Base-by-base conservation (phyloP, 2,797 vertebrate genomes). In the Enteromius trimaculatus region DNA sequence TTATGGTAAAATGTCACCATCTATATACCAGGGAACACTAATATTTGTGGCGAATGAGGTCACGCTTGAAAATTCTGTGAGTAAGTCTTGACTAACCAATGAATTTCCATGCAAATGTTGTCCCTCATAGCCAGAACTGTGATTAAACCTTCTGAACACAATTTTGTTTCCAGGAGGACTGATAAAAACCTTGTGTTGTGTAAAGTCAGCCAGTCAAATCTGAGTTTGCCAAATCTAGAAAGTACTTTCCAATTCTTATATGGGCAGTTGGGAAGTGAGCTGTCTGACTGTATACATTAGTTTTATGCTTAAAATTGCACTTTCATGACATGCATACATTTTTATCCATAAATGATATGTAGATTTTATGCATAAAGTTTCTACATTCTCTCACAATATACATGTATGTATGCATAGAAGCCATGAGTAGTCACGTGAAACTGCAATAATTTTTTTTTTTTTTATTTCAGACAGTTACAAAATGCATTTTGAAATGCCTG, bases 131-230 rank as follows among this genome's bases (percentile, higher is more conserved):
- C 51, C n/a, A 70, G 64, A 75, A 31, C 21, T 37, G 31, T 55
- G 72, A 75, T 37, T 75, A 75, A 75, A 55, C 21, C 31, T 55
- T 75, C 31, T 75, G 72, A 23, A 75, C 31, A 75, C 51, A 75
- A 34, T 53, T 55, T 72, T 55, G 71, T 16, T 75, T 55, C 51
- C 49, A 37, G 13, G 21, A 1, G 6, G 31, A 37, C 71, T 55
- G 72, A 75, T 75, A 34, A 37, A 75, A 75, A 37, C 49, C 31
- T 75, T 75, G 49, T 75, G 71, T 74, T 55, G 29, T 11, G 1
- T 34, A 3, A 74, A 53, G 49, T n/a, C 29, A 75, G 29, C 49
- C 11, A 75, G 71, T 55, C 49, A 39, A 75, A 55, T 55, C 21
- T 16, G 31, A 37, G 71, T 74, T 53, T 0, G 31, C 71, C 71